These are phyloP conservation scores for Drosophila bipectinata DNA, from an alignment of 1,140 invertebrate genomes.

Conservation along the genomic window DNA sequence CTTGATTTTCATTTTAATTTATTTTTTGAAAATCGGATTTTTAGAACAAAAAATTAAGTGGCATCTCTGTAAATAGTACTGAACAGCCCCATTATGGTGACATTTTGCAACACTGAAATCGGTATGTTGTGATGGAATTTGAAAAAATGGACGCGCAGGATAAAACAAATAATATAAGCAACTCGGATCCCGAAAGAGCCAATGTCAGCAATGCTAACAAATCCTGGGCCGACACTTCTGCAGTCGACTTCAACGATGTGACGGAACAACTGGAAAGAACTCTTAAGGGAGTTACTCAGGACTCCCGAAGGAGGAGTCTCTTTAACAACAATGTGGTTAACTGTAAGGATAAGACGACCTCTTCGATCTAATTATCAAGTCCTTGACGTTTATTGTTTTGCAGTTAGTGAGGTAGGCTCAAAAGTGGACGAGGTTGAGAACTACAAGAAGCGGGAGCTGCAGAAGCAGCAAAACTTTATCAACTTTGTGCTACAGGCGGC, in stretches of 20 bases:
- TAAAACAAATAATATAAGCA: background rate
- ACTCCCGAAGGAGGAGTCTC: constrained; percentile 29
- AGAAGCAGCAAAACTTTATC: constrained; percentile 26
- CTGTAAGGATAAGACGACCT: constrained; percentile 13
- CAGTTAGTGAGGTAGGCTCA: background rate
- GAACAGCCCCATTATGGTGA: background rate
- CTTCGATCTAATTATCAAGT: background rate
- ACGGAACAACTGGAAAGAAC: constrained; percentile 48
- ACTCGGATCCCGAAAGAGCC: background rate
- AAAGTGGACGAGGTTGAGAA: constrained; percentile 8
- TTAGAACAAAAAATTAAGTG: background rate
- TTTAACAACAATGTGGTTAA: constrained; percentile 52
- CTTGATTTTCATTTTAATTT: too few relatives aligned
- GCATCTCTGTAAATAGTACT: background rate
- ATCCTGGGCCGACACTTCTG: constrained; percentile 39
- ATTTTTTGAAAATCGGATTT: background rate
- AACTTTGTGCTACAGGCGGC: constrained; percentile 17
- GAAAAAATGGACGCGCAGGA: background rate
- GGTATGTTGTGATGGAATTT: background rate
- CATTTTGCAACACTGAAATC: background rate
- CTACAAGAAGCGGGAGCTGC: background rate
- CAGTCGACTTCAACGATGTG: constrained; percentile 53
- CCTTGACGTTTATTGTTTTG: background rate
- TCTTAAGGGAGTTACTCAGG: background rate
- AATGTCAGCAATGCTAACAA: background rate